A percentile compares a stretch with the other conserved stretches of the same genome.
Evolutionary conservation across 2,888 invertebrate genomes (phyloP).

Genomic region (Chironomus tentans): DNA sequence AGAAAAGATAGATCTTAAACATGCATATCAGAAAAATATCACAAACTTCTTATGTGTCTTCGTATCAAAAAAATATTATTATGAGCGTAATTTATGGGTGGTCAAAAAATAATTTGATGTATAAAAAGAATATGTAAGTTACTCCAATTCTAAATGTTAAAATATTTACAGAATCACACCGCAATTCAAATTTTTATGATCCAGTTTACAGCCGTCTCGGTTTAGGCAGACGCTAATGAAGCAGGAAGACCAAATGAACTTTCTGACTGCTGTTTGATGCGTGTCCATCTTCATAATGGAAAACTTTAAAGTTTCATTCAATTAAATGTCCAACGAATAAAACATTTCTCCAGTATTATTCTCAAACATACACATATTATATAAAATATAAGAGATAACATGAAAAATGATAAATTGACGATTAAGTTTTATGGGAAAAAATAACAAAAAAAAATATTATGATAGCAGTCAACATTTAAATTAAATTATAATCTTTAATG

Average conservation of each 20-base stretch:
- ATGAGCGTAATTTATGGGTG: not conserved
- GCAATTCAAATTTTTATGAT: slow-evolving; percentile 23
- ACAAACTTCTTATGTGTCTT: not conserved
- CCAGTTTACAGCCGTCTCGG: slow-evolving; percentile 12
- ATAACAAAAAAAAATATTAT: too few species aligned
- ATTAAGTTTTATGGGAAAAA: too few species aligned
- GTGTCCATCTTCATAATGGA: too few species aligned
- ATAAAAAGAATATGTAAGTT: not conserved
- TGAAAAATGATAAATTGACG: too few species aligned
- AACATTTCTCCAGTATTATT: slow-evolving; percentile 22
- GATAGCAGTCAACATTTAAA: too few species aligned
- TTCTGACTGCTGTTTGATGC: not conserved
- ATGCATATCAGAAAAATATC: not conserved
- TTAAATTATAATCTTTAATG: too few species aligned
- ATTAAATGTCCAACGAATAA: too few species aligned
- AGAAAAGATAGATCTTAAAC: not conserved
- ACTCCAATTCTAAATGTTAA: too few species aligned
- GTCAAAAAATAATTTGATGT: not conserved
- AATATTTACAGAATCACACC: slow-evolving; percentile 14
- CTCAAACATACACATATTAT: not conserved
- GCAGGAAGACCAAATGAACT: not conserved
- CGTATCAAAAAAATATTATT: not conserved
- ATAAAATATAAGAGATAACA: not conserved
- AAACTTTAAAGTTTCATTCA: too few species aligned
- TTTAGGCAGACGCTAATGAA: slow-evolving; percentile 1